Base-by-base conservation (phyloP, 2,797 vertebrate species). In the Tinamus major region DNA sequence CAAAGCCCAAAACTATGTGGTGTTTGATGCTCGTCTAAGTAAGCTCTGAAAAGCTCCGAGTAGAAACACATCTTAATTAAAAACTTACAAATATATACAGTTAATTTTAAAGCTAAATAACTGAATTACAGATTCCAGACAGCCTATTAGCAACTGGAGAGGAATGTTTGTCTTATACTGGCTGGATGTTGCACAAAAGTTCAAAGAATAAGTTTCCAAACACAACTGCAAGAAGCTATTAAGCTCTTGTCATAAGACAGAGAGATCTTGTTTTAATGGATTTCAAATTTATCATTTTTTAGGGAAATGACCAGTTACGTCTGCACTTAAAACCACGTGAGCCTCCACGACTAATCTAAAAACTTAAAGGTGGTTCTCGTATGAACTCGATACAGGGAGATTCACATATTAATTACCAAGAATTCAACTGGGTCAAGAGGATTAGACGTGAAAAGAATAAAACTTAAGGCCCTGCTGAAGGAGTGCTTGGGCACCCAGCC, bases 81-180 rank as follows among this genome's bases (percentile, higher is more conserved):
- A 90, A 93, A 96, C 94, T 86, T 89, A 56, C 90, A 95, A 92
- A 95, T 95, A 94, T 95, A 96, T 96, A 96, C 96, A 96, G 95
- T 95, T 96, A 95, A 96, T 95, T 96, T 95, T 62, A 65, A 91
- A 96, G 96, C 94, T 92, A 96, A 96, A 94, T 95, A 96, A 95
- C 75, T 37, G 96, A 95, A 95, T 92, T 93, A 80, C 92, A 79
- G 90, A 94, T 9, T 91, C 89, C 92, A 95, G 95, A 96, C 95
- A 92, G 94, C 87, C 91, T 85, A 69, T 95, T 87, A 79, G 85
- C 93, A 91, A 59, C 83, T 69, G 85, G 89, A 80, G 78, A 58
- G 65, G 94, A 95, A 95, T 95, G 96, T 94, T 93, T 94, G 91
- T 92, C 91, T 95, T 95, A 77, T 23, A 23, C 83, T 93, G 96